A percentile compares a stretch with the other conserved stretches of the same genome.
Conservation (phyloP, 2,113 vertebrate species). For the Beaufortia kweichowensis region DNA sequence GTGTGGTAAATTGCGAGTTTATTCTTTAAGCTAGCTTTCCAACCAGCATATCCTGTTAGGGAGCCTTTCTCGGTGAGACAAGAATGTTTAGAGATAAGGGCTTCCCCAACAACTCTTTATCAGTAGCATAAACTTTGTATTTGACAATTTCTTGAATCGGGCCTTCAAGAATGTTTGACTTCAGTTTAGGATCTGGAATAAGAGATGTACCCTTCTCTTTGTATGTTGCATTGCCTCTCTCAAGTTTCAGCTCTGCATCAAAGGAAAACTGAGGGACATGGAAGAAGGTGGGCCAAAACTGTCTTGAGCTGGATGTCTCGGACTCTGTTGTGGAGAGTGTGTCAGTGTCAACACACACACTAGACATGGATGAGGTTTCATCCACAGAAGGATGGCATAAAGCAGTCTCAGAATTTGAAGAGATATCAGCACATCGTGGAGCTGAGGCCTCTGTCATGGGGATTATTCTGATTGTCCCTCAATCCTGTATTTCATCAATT, state of each 20-base stretch:
- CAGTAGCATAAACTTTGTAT: too few species aligned
- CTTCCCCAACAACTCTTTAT: too few species aligned
- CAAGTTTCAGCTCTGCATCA: slow-evolving; percentile 47
- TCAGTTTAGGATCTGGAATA: too few species aligned
- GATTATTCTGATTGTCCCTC: too few species aligned
- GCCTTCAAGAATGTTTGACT: too few species aligned
- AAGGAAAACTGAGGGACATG: slow-evolving; percentile 36
- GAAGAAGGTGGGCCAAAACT: slow-evolving; percentile 36
- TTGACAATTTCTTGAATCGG: too few species aligned
- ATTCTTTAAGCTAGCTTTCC: slow-evolving; percentile 48
- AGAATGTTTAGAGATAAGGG: too few species aligned
- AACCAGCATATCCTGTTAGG: too few species aligned
- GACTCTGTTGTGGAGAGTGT: slow-evolving; percentile 36
- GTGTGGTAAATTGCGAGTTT: slow-evolving; percentile 52
- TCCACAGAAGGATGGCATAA: neutral
- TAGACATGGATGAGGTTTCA: slow-evolving; percentile 33
- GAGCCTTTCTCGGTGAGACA: too few species aligned
- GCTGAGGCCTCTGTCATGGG: too few species aligned
- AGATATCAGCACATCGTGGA: too few species aligned
- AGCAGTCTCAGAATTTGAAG: slow-evolving; percentile 32
- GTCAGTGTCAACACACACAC: slow-evolving; percentile 29
- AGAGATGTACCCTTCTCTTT: slow-evolving; percentile 29
- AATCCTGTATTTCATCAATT: too few species aligned
- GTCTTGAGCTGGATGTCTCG: slow-evolving; percentile 15
- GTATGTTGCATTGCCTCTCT: slow-evolving; percentile 26